Evolutionary conservation across 2,113 vertebrate genomes (phyloP).

Genomic region (Oncorhynchus gorbuscha): DNA sequence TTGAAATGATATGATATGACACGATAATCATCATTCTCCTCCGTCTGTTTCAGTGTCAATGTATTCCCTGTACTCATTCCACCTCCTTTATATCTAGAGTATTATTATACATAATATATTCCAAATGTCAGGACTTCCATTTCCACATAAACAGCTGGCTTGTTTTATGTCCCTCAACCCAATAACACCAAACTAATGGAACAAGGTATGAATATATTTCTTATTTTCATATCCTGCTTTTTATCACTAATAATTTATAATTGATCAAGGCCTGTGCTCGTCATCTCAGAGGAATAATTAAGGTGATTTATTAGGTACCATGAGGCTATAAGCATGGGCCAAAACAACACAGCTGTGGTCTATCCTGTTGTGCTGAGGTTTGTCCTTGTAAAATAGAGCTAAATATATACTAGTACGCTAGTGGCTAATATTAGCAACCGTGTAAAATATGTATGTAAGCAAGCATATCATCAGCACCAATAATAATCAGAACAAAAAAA

Average conservation of each 20-base stretch:
- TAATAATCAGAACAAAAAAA: neutral
- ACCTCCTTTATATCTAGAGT: constrained; percentile 61
- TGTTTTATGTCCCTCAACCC: constrained; percentile 67
- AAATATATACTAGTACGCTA: constrained; percentile 21
- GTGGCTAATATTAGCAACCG: constrained; percentile 4
- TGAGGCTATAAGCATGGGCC: constrained; percentile 35
- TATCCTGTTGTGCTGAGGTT: constrained; percentile 31
- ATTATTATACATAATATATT: constrained; percentile 65
- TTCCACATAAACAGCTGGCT: constrained; percentile 62
- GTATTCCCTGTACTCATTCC: neutral
- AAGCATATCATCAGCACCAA: constrained; percentile 14
- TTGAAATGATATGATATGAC: too few species aligned
- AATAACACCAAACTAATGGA: constrained; percentile 53
- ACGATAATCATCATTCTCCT: too few species aligned
- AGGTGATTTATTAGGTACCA: constrained; percentile 71
- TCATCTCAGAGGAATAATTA: constrained; percentile 77
- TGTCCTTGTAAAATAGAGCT: constrained; percentile 46
- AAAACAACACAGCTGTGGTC: constrained; percentile 34
- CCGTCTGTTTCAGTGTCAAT: too few species aligned
- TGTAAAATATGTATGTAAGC: constrained; percentile 4
- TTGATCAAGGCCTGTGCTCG: constrained; percentile 72
- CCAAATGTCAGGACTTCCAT: constrained; percentile 73
- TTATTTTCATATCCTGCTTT: constrained; percentile 62
- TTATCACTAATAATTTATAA: constrained; percentile 81
- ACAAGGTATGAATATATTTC: constrained; percentile 38